These are phyloP conservation scores for Synanthedon formicaeformis DNA, from an alignment of 2,888 invertebrate species.

Conservation along the genomic window DNA sequence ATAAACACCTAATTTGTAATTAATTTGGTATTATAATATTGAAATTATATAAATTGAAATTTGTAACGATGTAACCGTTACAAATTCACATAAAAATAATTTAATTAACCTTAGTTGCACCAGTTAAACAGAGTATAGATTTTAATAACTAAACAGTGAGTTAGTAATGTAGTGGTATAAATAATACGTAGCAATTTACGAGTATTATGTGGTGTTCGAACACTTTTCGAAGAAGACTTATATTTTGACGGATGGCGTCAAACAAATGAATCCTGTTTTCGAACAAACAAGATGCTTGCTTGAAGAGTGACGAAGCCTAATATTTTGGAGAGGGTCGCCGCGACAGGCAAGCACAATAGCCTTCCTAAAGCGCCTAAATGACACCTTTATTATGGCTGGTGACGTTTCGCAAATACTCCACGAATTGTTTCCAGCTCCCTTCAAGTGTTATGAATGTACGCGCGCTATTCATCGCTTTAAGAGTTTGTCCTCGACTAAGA, in stretches of 20 bases:
- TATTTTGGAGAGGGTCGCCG: conserved; percentile 17
- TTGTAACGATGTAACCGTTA: too few species aligned
- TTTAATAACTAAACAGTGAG: too few species aligned
- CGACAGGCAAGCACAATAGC: conserved; percentile 33
- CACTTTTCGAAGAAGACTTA: too few species aligned
- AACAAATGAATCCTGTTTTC: conserved; percentile 19
- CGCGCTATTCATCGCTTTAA: neutral
- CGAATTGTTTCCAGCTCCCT: conserved; percentile 27
- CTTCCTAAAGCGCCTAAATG: conserved; percentile 39
- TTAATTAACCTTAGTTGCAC: too few species aligned
- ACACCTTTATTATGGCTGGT: conserved; percentile 51
- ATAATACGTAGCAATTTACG: too few species aligned
- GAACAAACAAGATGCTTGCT: conserved; percentile 16
- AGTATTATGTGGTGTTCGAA: too few species aligned
- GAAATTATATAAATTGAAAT: too few species aligned
- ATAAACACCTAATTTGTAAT: too few species aligned
- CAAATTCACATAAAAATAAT: too few species aligned
- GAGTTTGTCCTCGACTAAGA: neutral
- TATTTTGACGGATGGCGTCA: conserved; percentile 11
- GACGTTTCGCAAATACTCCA: conserved; percentile 46
- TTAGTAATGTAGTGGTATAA: too few species aligned
- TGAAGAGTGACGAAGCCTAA: conserved; percentile 23
- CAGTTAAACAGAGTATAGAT: too few species aligned
- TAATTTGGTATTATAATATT: too few species aligned
- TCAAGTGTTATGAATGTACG: neutral